Percentiles rank a stretch among this genome's conserved stretches.
Evolutionary conservation across 23 tunicate species (phyloP).

Genomic region (Halocynthia aurantium): DNA sequence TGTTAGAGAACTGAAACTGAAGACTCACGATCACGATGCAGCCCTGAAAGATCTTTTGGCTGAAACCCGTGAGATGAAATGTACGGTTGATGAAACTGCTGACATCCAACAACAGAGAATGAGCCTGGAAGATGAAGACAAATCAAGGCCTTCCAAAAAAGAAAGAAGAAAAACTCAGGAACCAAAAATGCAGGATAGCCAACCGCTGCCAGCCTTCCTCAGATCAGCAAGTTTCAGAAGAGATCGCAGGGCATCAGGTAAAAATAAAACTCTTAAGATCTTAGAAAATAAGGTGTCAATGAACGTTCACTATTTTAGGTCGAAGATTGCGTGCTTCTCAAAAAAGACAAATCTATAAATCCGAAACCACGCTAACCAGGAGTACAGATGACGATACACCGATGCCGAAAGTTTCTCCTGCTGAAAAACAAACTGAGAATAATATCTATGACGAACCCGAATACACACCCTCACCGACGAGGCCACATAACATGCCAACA

Average conservation of each 20-base stretch:
- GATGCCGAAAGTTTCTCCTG: neutral
- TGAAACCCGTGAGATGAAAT: constrained; percentile 38
- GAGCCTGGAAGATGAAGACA: neutral
- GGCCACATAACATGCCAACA: neutral
- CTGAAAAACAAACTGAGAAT: neutral
- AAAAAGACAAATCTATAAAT: neutral
- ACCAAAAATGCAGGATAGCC: neutral
- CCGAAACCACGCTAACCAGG: neutral
- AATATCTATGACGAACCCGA: neutral
- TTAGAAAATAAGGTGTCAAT: neutral
- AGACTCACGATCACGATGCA: constrained; percentile 60
- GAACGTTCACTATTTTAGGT: constrained; percentile 1
- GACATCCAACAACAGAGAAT: constrained; percentile 19
- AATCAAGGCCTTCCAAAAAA: neutral
- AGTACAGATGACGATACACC: neutral
- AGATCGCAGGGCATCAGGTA: constrained; percentile 18
- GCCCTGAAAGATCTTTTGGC: constrained; percentile 37
- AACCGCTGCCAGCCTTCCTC: constrained; percentile 13
- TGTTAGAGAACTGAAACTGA: constrained; percentile 29
- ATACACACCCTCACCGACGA: neutral
- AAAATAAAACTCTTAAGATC: no score
- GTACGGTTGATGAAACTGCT: constrained; percentile 26
- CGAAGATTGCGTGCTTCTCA: constrained; percentile 1
- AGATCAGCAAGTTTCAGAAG: constrained; percentile 25
- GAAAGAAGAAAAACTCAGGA: neutral